phyloP scores from a whole-genome alignment of 2,113 vertebrate species.

The Pterophyllum scalare region DNA sequence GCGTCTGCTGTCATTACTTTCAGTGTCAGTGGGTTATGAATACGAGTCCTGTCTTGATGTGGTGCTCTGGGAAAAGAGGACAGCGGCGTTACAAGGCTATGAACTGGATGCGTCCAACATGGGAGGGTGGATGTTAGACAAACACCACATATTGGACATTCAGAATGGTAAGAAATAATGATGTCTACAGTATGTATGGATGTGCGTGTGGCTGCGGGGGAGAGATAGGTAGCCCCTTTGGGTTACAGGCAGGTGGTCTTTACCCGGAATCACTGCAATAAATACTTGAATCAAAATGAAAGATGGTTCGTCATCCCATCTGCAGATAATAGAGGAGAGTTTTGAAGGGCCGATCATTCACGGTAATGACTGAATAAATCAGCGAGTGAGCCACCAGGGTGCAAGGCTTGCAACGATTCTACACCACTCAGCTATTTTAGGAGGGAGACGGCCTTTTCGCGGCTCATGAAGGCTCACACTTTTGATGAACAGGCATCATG shows the following conservation, averaged over 20 bases:
- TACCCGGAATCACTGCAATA: constrained; percentile 79
- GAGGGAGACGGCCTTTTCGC: constrained; percentile 78
- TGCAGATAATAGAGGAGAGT: constrained; percentile 84
- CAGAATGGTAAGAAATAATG: constrained; percentile 88
- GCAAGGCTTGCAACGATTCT: constrained; percentile 62
- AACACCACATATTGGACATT: constrained; percentile 93
- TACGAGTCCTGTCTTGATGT: constrained; percentile 96
- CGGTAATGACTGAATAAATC: constrained; percentile 89
- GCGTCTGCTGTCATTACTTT: constrained; percentile 63
- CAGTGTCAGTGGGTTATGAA: constrained; percentile 97
- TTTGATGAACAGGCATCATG: constrained; percentile 63
- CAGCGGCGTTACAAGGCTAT: constrained; percentile 91
- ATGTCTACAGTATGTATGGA: neutral
- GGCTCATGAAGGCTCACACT: constrained; percentile 67
- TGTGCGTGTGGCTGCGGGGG: constrained; percentile 14
- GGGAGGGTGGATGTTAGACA: constrained; percentile 95
- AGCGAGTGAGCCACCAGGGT: constrained; percentile 74
- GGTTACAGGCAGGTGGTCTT: constrained; percentile 77
- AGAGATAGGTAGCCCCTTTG: constrained; percentile 64
- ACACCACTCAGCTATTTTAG: constrained; percentile 80
- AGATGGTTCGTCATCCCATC: constrained; percentile 81
- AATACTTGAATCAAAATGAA: constrained; percentile 83
- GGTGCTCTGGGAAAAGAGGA: constrained; percentile 97
- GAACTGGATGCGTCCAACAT: constrained; percentile 95
- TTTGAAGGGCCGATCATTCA: constrained; percentile 86